Conservation (phyloP, 2,113 vertebrate species). For the Lanius collurio region DNA sequence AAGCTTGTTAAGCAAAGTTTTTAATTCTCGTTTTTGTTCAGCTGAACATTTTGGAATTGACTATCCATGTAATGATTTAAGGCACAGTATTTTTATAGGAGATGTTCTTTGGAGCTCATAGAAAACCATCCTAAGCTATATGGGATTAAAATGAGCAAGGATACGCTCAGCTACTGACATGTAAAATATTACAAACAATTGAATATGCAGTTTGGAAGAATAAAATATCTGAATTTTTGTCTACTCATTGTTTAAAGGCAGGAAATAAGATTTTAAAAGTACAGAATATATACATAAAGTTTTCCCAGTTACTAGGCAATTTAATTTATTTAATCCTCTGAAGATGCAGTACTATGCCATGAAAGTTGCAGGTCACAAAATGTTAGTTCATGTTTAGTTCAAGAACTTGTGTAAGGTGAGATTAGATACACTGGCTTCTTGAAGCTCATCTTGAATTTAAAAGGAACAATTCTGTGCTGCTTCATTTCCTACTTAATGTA, state of each 20-base stretch:
- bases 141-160: not conserved
- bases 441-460: conserved; percentile 57
- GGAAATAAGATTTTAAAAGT: not conserved
- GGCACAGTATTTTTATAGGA: not conserved
- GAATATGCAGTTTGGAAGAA: not conserved
- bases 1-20: not conserved
- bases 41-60: not conserved
- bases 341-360: not conserved
- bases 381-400: conserved; percentile 23
- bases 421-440: conserved; percentile 16
- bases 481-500: conserved; percentile 73
- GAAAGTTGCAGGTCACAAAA: conserved; percentile 33
- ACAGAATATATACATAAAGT: not conserved
- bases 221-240: not conserved
- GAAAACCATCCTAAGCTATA: not conserved
- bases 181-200: not conserved
- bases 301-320: not conserved
- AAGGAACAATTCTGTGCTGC: conserved; percentile 42
- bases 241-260: not conserved
- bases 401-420: conserved; percentile 47
- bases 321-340: not conserved
- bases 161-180: not conserved
- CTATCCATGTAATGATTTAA: not conserved
- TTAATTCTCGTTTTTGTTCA: not conserved
- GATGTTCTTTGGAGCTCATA: not conserved